Conservation (phyloP, 2,113 vertebrate species). For the Nipponia nippon region DNA sequence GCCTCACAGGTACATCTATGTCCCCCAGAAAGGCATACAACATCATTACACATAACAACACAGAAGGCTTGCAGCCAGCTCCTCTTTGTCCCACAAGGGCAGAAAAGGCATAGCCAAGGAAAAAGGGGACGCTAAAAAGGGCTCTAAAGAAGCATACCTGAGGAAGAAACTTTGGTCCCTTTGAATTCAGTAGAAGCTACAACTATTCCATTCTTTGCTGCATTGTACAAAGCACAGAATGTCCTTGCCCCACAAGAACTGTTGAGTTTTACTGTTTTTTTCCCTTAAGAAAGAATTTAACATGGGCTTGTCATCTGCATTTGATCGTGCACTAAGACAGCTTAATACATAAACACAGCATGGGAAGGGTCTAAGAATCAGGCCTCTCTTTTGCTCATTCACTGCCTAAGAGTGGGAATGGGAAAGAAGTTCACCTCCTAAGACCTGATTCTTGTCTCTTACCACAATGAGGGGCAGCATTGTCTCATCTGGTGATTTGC, state of each 20-base stretch:
- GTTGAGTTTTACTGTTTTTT: neutral
- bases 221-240: neutral
- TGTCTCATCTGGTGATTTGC: neutral
- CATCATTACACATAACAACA: accelerated
- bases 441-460: neutral
- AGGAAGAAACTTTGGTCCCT: neutral
- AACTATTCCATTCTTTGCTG: too few species aligned
- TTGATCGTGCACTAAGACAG: accelerated
- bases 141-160: neutral
- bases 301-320: too few species aligned
- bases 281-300: neutral
- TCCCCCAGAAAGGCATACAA: neutral
- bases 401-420: neutral
- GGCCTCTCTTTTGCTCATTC: neutral
- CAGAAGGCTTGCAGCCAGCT: neutral
- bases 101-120: neutral
- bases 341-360: neutral
- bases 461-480: neutral
- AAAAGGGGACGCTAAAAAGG: neutral
- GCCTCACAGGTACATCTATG: neutral
- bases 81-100: neutral
- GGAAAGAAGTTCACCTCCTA: neutral
- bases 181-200: neutral
- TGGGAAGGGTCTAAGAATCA: neutral
- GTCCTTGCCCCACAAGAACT: neutral